Percentiles rank a stretch among this genome's conserved stretches.
Conservation (phyloP, 2,888 invertebrate species). For the Heliconius erato region DNA sequence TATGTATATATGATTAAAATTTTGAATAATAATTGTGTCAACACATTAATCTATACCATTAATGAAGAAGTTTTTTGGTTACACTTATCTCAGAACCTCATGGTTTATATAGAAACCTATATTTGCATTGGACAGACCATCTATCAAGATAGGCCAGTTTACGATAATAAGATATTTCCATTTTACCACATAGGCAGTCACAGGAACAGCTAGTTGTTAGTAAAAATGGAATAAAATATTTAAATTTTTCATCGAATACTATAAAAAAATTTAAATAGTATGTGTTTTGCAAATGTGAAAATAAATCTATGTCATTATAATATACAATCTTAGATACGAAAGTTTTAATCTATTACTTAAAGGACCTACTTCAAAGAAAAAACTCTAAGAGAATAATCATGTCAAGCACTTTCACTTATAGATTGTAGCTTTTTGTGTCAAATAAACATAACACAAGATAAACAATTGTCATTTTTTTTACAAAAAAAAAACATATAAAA, state of each 20-base stretch:
- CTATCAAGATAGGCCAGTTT: too few species aligned
- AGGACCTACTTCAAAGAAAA: too few species aligned
- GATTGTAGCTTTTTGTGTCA: background rate
- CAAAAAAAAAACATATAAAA: too few species aligned
- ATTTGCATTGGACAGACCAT: too few species aligned
- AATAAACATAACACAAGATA: slow-evolving; percentile 3
- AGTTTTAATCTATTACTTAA: background rate
- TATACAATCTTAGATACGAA: background rate
- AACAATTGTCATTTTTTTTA: too few species aligned
- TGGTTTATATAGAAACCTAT: background rate
- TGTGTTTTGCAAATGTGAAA: background rate
- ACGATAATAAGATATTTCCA: too few species aligned
- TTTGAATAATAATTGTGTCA: background rate
- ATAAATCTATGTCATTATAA: background rate
- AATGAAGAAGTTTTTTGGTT: background rate
- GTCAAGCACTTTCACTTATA: slow-evolving; percentile 10
- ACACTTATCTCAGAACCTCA: background rate
- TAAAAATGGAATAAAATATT: too few species aligned
- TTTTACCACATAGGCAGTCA: too few species aligned
- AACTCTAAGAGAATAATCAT: background rate
- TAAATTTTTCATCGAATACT: too few species aligned
- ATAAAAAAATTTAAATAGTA: background rate
- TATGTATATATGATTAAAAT: background rate
- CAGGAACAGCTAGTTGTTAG: too few species aligned
- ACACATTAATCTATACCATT: background rate